Evolutionary conservation across 1,140 invertebrate genomes (phyloP).

Genomic region (Tetranychus cinnabarinus): DNA sequence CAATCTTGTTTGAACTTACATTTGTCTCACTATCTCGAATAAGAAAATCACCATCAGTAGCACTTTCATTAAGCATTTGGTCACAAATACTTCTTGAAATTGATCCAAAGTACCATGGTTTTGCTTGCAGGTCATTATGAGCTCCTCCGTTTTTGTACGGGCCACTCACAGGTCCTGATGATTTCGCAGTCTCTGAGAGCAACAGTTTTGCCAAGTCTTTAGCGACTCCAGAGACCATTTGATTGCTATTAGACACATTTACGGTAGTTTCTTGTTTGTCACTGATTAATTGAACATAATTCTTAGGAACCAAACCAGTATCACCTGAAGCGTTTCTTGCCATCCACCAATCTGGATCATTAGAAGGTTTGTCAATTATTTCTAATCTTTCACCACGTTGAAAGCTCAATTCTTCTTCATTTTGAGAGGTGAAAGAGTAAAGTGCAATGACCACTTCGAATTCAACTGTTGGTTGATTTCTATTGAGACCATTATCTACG

Average conservation of each 20-base stretch:
- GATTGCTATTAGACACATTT: not conserved
- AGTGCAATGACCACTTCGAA: conserved; percentile 80
- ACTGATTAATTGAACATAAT: conserved; percentile 55
- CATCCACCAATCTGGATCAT: conserved; percentile 95
- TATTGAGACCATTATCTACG: not conserved
- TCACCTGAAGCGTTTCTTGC: conserved; percentile 72
- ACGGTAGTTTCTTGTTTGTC: not conserved
- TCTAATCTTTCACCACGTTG: conserved; percentile 83
- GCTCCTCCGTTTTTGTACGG: conserved; percentile 34
- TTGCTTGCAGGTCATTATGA: conserved; percentile 24
- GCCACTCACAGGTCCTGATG: conserved; percentile 21
- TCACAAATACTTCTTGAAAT: conserved; percentile 88
- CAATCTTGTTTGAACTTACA: conserved; percentile 33
- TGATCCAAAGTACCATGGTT: conserved; percentile 83
- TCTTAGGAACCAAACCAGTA: conserved; percentile 77
- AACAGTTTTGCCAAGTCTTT: conserved; percentile 3
- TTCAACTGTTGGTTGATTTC: not conserved
- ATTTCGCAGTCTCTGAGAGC: not conserved
- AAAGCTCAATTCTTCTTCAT: conserved; percentile 88
- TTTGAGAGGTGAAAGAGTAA: conserved; percentile 80
- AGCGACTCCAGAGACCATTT: not conserved
- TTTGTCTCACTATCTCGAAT: conserved; percentile 96
- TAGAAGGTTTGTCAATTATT: conserved; percentile 74
- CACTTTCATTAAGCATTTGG: conserved; percentile 69
- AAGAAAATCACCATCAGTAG: conserved; percentile 89